phyloP scores from a whole-genome alignment of 2,888 invertebrate genomes.

The Timema podura region DNA sequence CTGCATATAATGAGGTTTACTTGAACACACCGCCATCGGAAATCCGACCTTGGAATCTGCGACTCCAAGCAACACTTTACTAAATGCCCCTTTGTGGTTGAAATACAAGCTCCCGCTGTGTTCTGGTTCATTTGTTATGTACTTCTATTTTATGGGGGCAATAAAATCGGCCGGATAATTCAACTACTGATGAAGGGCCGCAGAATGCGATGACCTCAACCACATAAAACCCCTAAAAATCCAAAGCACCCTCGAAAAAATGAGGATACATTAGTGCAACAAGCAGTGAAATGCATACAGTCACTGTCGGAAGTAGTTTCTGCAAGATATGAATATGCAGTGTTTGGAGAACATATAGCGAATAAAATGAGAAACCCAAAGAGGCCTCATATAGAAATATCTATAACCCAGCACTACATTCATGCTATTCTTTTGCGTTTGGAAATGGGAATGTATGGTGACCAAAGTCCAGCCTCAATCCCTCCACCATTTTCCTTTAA shows the following conservation, averaged over 20 bases:
- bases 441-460: neutral
- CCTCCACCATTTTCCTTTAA: neutral
- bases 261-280: neutral
- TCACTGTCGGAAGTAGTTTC: neutral
- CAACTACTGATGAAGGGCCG: too few relatives aligned
- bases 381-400: neutral
- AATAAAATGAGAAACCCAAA: constrained; percentile 11
- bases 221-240: neutral
- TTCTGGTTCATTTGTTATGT: constrained; percentile 19
- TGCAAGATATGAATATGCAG: neutral
- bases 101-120: constrained; percentile 36
- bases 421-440: neutral
- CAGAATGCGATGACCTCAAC: too few relatives aligned
- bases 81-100: constrained; percentile 36
- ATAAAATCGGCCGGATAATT: too few relatives aligned
- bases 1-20: constrained; percentile 15
- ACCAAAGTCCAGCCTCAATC: neutral
- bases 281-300: constrained; percentile 10
- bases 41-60: constrained; percentile 37
- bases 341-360: neutral
- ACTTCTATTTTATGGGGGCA: too few relatives aligned
- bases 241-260: neutral
- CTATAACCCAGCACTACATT: neutral
- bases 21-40: constrained; percentile 34
- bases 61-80: constrained; percentile 35